Percentiles rank a stretch among this genome's conserved stretches.
These are phyloP conservation scores for Aphaenogaster rudis DNA, from an alignment of 1,140 invertebrate genomes.

Conservation along the genomic window DNA sequence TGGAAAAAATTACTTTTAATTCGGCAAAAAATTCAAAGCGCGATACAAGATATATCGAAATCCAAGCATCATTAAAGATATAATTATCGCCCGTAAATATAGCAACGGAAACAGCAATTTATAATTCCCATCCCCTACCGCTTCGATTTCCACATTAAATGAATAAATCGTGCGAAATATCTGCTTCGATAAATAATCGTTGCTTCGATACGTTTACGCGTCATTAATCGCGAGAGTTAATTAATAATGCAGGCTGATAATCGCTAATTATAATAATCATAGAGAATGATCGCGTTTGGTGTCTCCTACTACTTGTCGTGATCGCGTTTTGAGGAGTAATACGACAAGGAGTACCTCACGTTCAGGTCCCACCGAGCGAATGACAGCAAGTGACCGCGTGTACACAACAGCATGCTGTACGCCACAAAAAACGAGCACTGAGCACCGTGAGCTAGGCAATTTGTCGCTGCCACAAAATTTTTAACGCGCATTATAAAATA, in stretches of 20 bases:
- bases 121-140: conserved; percentile 14
- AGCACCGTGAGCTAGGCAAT: background rate
- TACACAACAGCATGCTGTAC: background rate
- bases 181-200: conserved; percentile 37
- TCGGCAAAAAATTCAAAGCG: background rate
- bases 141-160: conserved; percentile 16
- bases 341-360: background rate
- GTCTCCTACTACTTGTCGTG: background rate
- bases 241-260: conserved; percentile 28
- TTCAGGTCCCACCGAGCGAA: background rate
- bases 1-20: conserved; percentile 11
- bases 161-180: conserved; percentile 30
- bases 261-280: conserved; percentile 30
- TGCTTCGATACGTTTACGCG: conserved; percentile 30
- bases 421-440: background rate
- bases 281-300: conserved; percentile 2
- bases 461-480: background rate
- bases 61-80: conserved; percentile 7
- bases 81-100: conserved; percentile 19
- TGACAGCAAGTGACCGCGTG: conserved; percentile 7
- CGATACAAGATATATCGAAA: background rate
- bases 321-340: background rate
- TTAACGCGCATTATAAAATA: conserved; percentile 14
- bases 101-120: background rate
- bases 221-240: conserved; percentile 34